Evolutionary conservation across 2,888 invertebrate genomes (phyloP), one percentile per base, ranked within the genome.

Genomic region (Tipula lateralis): DNA sequence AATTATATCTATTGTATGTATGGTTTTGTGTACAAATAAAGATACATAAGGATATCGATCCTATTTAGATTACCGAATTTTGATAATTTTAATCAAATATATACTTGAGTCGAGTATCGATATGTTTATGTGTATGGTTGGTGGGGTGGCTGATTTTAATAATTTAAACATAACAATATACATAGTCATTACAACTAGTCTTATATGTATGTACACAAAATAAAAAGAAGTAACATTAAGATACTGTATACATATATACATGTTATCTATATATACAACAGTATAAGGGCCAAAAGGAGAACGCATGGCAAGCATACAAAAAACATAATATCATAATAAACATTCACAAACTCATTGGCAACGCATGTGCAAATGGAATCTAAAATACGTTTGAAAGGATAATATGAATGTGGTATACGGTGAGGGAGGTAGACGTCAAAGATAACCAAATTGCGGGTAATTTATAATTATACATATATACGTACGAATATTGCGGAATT

Each of bases 261-360:
- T n/a, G n/a, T n/a, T n/a, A n/a, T n/a, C n/a, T n/a, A n/a, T 44
- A 44, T 44, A 1, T 5, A 44, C n/a, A 44, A 44, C 16, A 44
- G 44, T 9, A n/a, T n/a, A 44, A 16, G 44, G 66, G 24, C 66
- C 66, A 66, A 66, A 66, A 66, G 66, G 66, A 66, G 66, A 66
- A 66, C 66, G 66, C 66, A 66, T 66, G 66, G 66, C 66, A 66
- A 66, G 24, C 66, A 66, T 66, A 66, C 7, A 66, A 66, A 5
- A 39, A 66, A 66, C 66, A 66, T 66, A 66, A 24, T 66, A 66
- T 66, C 66, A 66, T 66, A 66, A 66, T 66, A 66, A 66, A 66
- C 66, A 66, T 66, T 66, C 24, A 66, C 24, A 66, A 66, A 66
- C 24, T 66, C 24, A 24, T 66, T 66, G 66, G 66, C 9, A 66